phyloP scores from a whole-genome alignment of 2,888 invertebrate genomes.

The Lasioglossum oenotherae region DNA sequence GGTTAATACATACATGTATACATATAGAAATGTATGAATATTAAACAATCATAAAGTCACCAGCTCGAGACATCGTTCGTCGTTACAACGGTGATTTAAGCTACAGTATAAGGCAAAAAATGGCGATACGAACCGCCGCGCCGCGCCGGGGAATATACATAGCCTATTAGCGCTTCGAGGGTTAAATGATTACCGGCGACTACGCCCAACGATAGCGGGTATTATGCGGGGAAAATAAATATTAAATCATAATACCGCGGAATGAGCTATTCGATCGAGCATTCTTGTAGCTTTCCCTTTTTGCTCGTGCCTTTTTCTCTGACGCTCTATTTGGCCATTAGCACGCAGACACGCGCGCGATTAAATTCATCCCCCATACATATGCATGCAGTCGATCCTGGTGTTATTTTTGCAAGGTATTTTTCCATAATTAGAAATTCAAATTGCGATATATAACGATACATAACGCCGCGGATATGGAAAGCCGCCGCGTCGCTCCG shows the following conservation, averaged over 20 bases:
- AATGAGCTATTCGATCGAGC: not conserved
- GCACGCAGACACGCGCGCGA: conserved; percentile 21
- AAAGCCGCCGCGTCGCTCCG: not conserved
- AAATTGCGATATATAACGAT: conserved; percentile 43
- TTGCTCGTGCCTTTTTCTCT: not conserved
- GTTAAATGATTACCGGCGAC: conserved; percentile 19
- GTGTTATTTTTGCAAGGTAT: conserved; percentile 29
- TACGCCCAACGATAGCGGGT: not conserved
- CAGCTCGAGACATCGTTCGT: not conserved
- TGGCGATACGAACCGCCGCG: not conserved
- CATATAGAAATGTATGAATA: conserved; percentile 27
- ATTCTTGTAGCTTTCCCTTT: not conserved
- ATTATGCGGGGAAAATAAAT: conserved; percentile 17
- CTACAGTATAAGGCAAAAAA: not conserved
- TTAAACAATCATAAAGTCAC: conserved; percentile 31
- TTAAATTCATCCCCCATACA: conserved; percentile 51
- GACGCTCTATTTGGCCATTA: conserved; percentile 20
- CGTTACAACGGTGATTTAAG: conserved; percentile 12
- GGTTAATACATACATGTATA: not conserved
- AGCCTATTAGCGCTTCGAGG: conserved; percentile 13
- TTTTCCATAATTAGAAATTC: conserved; percentile 54
- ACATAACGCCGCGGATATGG: not conserved
- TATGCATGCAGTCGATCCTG: conserved; percentile 36
- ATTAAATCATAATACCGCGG: not conserved
- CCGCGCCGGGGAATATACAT: conserved; percentile 5